Evolutionary conservation across 2,113 vertebrate species (phyloP).

Genomic region (Apeltes quadracus): DNA sequence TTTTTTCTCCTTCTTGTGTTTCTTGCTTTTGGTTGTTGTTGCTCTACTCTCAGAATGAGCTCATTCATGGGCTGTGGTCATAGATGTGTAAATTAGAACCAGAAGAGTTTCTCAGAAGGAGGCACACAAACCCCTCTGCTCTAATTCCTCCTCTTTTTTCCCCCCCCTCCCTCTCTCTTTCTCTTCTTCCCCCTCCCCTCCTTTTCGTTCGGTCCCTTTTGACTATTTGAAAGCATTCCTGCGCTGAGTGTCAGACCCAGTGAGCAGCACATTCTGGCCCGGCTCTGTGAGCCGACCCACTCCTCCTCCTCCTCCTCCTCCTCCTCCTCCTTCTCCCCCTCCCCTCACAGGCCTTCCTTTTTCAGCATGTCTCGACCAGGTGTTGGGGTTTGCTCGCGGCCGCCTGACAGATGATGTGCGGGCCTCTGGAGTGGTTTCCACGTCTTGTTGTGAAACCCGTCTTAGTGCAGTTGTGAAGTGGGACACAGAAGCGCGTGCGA

Average conservation of each 20-base stretch:
- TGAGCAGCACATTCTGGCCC: constrained; percentile 58
- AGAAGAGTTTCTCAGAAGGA: constrained; percentile 74
- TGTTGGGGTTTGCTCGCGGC: constrained; percentile 75
- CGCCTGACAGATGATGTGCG: constrained; percentile 74
- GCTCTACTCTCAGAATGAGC: constrained; percentile 71
- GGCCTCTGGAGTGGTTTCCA: constrained; percentile 62
- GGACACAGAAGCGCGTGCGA: constrained; percentile 16
- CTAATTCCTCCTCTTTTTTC: constrained; percentile 53
- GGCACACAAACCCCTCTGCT: constrained; percentile 67
- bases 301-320: constrained; percentile 56
- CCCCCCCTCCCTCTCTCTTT: constrained; percentile 9
- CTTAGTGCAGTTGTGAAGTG: constrained; percentile 52
- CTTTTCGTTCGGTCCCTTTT: constrained; percentile 64
- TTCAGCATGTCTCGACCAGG: constrained; percentile 71
- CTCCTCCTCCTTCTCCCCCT: constrained; percentile 53
- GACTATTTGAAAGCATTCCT: constrained; percentile 78
- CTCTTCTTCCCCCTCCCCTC: neutral
- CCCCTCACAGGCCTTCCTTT: constrained; percentile 44
- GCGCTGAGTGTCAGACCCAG: constrained; percentile 68
- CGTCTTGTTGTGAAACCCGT: constrained; percentile 77
- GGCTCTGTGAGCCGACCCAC: constrained; percentile 52
- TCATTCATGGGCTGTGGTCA: constrained; percentile 76
- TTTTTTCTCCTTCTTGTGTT: constrained; percentile 9
- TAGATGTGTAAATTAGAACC: constrained; percentile 83
- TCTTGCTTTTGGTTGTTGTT: constrained; percentile 68